Conservation (phyloP, 2,797 vertebrate genomes). For the Gymnoscopelus braueri region DNA sequence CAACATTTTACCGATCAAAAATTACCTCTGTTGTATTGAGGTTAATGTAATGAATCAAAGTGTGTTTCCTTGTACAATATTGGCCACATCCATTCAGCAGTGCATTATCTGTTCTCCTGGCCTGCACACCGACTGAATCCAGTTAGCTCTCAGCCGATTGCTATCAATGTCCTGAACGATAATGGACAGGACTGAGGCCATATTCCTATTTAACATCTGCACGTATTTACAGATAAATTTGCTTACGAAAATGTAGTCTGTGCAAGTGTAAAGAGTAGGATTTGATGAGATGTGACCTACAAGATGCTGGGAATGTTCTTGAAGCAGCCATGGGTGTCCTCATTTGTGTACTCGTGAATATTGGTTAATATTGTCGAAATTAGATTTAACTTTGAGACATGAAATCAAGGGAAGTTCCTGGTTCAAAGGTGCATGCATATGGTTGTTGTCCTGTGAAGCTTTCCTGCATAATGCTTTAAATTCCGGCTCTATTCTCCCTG, state of each 20-base stretch:
- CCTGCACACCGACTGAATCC: constrained; percentile 38
- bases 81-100: not conserved
- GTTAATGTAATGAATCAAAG: not conserved
- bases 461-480: not conserved
- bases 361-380: too few relatives aligned
- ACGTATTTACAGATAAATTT: not conserved
- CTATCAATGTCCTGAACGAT: not conserved
- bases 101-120: constrained; percentile 33
- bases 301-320: not conserved
- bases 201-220: not conserved
- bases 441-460: not conserved
- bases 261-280: not conserved
- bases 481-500: constrained; percentile 6
- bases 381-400: not conserved
- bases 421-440: not conserved
- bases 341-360: too few relatives aligned
- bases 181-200: not conserved
- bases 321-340: not conserved
- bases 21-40: not conserved
- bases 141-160: constrained; percentile 19
- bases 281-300: not conserved
- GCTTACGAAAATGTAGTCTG: not conserved
- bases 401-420: not conserved
- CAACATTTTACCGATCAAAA: not conserved
- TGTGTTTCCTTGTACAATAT: not conserved